Evolutionary conservation across 2,888 invertebrate genomes (phyloP).

Genomic region (Coleophora deauratella): DNA sequence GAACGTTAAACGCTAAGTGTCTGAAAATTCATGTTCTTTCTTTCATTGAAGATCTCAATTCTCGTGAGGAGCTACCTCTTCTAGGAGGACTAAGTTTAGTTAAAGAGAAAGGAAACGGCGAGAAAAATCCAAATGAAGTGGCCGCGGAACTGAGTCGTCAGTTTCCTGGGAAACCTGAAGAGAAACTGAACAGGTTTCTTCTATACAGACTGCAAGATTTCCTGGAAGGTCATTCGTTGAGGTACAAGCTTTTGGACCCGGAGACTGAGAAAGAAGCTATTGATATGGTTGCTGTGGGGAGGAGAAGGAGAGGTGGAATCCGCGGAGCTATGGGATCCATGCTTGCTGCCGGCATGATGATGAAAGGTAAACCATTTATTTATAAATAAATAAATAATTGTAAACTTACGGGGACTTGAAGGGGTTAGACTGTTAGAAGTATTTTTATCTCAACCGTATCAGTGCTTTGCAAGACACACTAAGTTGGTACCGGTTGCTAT

Average conservation of each 20-base stretch:
- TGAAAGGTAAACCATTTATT: slow-evolving; percentile 77
- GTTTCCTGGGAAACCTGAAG: slow-evolving; percentile 84
- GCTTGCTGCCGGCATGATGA: slow-evolving; percentile 76
- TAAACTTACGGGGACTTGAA: too few relatives aligned
- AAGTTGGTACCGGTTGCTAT: too few relatives aligned
- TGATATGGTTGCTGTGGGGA: slow-evolving; percentile 55
- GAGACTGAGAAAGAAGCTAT: slow-evolving; percentile 74
- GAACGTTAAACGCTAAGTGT: slow-evolving; percentile 78
- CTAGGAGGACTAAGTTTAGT: slow-evolving; percentile 85
- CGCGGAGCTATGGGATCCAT: slow-evolving; percentile 48
- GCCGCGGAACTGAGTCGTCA: slow-evolving; percentile 81
- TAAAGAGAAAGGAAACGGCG: slow-evolving; percentile 68
- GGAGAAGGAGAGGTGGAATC: slow-evolving; percentile 42
- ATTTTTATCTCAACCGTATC: too few relatives aligned
- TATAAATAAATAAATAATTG: too few relatives aligned
- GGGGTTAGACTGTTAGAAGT: too few relatives aligned
- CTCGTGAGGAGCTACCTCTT: slow-evolving; percentile 79
- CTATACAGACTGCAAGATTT: slow-evolving; percentile 79
- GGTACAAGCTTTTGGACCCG: slow-evolving; percentile 80
- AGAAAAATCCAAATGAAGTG: slow-evolving; percentile 75
- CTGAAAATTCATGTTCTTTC: slow-evolving; percentile 85
- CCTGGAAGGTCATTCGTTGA: slow-evolving; percentile 81
- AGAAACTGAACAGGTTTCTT: slow-evolving; percentile 82
- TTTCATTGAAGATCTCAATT: slow-evolving; percentile 82
- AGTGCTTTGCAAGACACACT: too few relatives aligned